Base-by-base conservation (phyloP, 92 coral and sea anemone species). In the Palythoa heliodiscus region DNA sequence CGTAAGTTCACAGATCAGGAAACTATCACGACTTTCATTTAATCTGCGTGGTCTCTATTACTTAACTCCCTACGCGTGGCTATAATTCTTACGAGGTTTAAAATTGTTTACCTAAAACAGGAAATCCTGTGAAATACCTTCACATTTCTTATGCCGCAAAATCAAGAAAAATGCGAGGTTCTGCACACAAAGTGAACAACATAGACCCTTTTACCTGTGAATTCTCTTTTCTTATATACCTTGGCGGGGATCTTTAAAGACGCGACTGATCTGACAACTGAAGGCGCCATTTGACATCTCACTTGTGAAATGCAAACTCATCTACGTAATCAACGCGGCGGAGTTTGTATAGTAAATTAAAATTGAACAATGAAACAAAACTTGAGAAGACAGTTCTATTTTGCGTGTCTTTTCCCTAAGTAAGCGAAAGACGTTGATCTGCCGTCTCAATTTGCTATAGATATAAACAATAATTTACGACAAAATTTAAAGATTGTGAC, bases 1-100 rank as follows among this genome's bases (percentile, higher is more conserved):
- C 73, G 73, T 69, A 69, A 69, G 73, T 69, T 69, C 73, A 29
- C n/a, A 69, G 47, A 2, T 69, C 73, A 69, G 73, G 73, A 69
- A 69, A 69, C 20, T 37, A 69, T 69, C 73, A 25, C 73, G 43
- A 69, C 15, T 29, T 69, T 69, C 47, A 69, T 0, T 12, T 69
- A 69, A 69, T 69, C 47, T 11, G 37, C 73, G 19, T 69, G 17
- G 47, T 43, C 73, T 16, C 73, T 25, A 0, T 29, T 29, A 29
- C 35, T 1, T 29, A 29, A 29, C 35, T 13, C 73, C 73, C 48
- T 25, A 29, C 73, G 73, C 73, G 73, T 69, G 73, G 73, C 73
- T 24, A 25, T 69, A 25, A 69, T 69, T 69, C 73, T 15, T 69
- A 22, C 73, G 73, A 69, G 40, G 47, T 69, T 69, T 69, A 7